A percentile compares a stretch with the other conserved stretches of the same genome.
Evolutionary conservation across 2,113 vertebrate genomes (phyloP).

Genomic region (Lasiurus borealis): DNA sequence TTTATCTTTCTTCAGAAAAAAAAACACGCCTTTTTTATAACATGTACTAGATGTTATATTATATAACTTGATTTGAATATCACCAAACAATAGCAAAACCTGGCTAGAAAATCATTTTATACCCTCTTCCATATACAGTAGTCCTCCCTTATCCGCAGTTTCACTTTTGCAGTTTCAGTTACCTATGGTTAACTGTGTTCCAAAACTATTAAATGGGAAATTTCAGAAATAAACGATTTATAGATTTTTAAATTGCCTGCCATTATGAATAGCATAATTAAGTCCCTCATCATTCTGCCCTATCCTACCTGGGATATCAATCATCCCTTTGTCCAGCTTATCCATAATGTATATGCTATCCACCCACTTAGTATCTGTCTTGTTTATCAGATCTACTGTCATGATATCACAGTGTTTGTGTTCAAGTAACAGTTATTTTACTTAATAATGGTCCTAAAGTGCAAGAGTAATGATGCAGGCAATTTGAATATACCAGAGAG

Average conservation of each 20-base stretch:
- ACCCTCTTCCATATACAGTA: neutral
- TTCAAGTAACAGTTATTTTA: neutral
- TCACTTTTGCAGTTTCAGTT: neutral
- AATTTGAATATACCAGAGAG: neutral
- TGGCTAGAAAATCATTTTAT: slow-evolving; percentile 27
- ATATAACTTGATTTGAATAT: neutral
- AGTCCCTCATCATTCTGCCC: neutral
- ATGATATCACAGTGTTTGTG: too few species aligned
- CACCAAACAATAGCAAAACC: neutral
- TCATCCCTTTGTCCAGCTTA: neutral
- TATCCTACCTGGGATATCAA: neutral
- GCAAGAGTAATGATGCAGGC: too few species aligned
- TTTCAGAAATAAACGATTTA: neutral
- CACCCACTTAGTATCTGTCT: neutral
- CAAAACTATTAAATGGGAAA: neutral
- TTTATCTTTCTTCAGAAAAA: neutral
- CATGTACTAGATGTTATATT: neutral
- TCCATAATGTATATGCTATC: too few species aligned
- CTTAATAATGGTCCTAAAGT: neutral
- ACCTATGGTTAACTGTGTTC: neutral
- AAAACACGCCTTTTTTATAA: neutral
- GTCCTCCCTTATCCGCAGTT: neutral
- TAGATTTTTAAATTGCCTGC: neutral
- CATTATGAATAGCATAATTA: neutral
- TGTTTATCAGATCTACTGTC: neutral